These are phyloP conservation scores for Psammodynastes pulverulentus DNA, from an alignment of 2,113 vertebrate genomes.

Conservation along the genomic window DNA sequence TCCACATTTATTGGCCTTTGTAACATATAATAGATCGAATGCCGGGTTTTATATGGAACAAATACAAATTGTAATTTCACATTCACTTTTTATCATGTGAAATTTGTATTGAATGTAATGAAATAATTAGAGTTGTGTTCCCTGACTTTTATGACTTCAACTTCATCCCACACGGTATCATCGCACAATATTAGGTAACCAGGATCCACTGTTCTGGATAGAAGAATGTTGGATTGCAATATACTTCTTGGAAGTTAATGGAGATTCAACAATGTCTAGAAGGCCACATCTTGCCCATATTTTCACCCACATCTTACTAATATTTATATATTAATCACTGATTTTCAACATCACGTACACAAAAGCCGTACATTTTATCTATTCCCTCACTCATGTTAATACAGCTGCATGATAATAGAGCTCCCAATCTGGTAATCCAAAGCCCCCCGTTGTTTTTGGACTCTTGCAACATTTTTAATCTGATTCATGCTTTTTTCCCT, in stretches of 20 bases:
- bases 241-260: background rate
- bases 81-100: background rate
- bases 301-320: background rate
- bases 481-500: no score
- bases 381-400: no score
- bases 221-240: background rate
- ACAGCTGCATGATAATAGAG: no score
- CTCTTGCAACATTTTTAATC: no score
- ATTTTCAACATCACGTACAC: background rate
- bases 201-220: background rate
- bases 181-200: background rate
- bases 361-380: background rate
- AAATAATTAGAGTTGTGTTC: background rate
- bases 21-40: fast-evolving
- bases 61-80: background rate
- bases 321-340: background rate
- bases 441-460: no score
- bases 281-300: background rate
- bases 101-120: background rate
- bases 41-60: background rate
- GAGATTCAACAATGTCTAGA: background rate
- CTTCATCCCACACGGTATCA: background rate
- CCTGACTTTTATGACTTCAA: background rate
- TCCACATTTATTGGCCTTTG: background rate
- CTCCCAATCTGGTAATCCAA: no score